These are phyloP conservation scores for Capricornis sumatraensis DNA, from an alignment of 2,113 vertebrate genomes.

Conservation along the genomic window DNA sequence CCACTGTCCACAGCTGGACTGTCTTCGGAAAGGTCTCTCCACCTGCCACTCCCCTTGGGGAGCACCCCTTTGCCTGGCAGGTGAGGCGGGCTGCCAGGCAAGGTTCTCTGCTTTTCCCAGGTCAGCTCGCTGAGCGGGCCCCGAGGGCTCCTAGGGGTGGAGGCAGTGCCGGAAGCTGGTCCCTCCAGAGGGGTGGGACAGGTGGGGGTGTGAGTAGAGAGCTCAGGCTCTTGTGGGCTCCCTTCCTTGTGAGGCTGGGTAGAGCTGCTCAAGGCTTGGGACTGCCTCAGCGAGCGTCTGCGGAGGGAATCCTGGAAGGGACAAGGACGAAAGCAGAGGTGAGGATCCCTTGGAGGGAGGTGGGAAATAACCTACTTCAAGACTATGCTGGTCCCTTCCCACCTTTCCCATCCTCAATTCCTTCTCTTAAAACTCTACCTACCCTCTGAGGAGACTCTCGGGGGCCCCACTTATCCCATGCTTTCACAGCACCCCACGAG, in stretches of 20 bases:
- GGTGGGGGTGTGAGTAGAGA: neutral
- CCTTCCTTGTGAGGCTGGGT: constrained; percentile 64
- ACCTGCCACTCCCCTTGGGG: constrained; percentile 32
- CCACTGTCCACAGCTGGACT: neutral
- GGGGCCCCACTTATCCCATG: neutral
- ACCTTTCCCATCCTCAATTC: neutral
- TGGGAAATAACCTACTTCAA: neutral
- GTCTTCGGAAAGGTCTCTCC: constrained; percentile 19
- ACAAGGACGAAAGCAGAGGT: neutral
- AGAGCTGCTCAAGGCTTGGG: constrained; percentile 42
- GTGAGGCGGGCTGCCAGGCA: neutral
- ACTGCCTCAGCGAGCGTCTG: constrained; percentile 76
- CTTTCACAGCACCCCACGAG: neutral
- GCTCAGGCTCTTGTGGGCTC: neutral
- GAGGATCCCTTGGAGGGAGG: neutral
- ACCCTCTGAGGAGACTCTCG: neutral
- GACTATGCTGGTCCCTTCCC: neutral
- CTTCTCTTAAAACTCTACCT: neutral
- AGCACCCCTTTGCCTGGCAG: constrained; percentile 15
- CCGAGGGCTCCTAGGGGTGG: neutral
- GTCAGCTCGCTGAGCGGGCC: neutral
- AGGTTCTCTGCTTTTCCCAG: constrained; percentile 27
- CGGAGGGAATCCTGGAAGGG: constrained; percentile 83
- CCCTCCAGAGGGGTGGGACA: neutral
- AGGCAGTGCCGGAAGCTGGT: neutral